A percentile compares a stretch with the other conserved stretches of the same genome.
These are phyloP conservation scores for Tetragonisca angustula DNA, from an alignment of 2,888 invertebrate species.

Conservation along the genomic window DNA sequence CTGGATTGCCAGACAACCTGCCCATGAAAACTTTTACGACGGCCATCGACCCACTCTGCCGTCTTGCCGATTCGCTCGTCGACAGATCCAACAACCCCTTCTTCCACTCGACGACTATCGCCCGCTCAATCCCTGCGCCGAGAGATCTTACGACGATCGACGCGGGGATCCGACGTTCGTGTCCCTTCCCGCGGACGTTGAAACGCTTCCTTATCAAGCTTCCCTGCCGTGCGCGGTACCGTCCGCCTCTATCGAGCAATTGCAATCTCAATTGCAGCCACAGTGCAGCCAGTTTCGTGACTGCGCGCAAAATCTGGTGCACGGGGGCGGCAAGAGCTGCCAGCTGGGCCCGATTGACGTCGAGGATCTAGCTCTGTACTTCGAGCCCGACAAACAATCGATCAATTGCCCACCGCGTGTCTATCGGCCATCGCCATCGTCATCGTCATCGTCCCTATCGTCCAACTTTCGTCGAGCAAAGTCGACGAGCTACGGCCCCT, in stretches of 20 bases:
- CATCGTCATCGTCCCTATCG: not conserved
- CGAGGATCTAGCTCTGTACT: conserved; percentile 76
- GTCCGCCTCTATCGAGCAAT: not conserved
- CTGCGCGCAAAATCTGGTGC: not conserved
- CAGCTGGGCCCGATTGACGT: conserved; percentile 74
- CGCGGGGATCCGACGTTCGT: not conserved
- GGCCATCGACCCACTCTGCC: not conserved
- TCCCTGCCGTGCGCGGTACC: not conserved
- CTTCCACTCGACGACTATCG: not conserved
- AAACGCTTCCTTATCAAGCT: not conserved
- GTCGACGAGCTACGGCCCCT: conserved; percentile 47
- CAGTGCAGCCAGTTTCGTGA: conserved; percentile 15
- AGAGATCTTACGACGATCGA: not conserved
- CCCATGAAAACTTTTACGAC: conserved; percentile 33
- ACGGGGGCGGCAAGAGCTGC: conserved; percentile 41
- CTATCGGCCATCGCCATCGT: conserved; percentile 10
- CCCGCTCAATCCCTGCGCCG: not conserved
- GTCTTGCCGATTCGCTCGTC: conserved; percentile 20
- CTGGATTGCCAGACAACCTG: conserved; percentile 37
- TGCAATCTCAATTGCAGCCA: not conserved
- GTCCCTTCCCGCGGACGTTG: accelerated
- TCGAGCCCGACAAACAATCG: conserved; percentile 63
- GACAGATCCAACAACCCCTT: not conserved
- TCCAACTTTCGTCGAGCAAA: conserved; percentile 40
- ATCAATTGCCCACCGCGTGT: not conserved